These are phyloP conservation scores for Planococcus citri DNA, from an alignment of 1,140 invertebrate genomes.

Conservation along the genomic window DNA sequence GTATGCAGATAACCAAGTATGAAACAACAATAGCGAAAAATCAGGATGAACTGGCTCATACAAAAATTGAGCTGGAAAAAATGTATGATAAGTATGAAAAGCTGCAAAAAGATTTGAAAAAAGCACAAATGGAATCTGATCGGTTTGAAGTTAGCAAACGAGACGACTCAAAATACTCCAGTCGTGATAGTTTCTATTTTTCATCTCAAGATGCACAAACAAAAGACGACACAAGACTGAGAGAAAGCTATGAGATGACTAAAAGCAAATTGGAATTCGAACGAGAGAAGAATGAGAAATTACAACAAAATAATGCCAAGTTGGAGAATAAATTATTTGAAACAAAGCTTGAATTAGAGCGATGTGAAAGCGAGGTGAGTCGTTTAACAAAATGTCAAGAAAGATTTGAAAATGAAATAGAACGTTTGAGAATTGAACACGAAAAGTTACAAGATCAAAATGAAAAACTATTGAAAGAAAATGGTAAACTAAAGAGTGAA, in stretches of 20 bases:
- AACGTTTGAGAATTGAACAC: constrained; percentile 66
- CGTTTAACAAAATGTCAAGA: constrained; percentile 58
- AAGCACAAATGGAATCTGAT: constrained; percentile 62
- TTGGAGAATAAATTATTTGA: constrained; percentile 67
- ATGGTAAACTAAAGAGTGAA: constrained; percentile 55
- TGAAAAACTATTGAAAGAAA: constrained; percentile 65
- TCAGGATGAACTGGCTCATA: constrained; percentile 72
- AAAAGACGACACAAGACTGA: constrained; percentile 48
- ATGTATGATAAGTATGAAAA: constrained; percentile 82
- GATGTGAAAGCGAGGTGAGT: constrained; percentile 59
- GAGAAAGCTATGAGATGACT: constrained; percentile 69
- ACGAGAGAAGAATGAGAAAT: constrained; percentile 56
- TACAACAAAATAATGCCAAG: constrained; percentile 40
- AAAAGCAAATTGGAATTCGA: constrained; percentile 80
- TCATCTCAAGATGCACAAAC: background rate
- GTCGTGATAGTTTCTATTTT: constrained; percentile 12
- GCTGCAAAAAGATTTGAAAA: constrained; percentile 63
- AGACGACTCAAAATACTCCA: background rate
- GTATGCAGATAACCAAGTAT: constrained; percentile 67
- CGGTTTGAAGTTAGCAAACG: constrained; percentile 34
- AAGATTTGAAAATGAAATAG: constrained; percentile 60
- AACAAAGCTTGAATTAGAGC: constrained; percentile 61
- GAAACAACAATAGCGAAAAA: constrained; percentile 72
- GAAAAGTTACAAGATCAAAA: constrained; percentile 72
- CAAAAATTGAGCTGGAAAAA: constrained; percentile 78